These are phyloP conservation scores for Hirtodrosophila confusa DNA, from an alignment of 2,888 invertebrate species.

Conservation along the genomic window DNA sequence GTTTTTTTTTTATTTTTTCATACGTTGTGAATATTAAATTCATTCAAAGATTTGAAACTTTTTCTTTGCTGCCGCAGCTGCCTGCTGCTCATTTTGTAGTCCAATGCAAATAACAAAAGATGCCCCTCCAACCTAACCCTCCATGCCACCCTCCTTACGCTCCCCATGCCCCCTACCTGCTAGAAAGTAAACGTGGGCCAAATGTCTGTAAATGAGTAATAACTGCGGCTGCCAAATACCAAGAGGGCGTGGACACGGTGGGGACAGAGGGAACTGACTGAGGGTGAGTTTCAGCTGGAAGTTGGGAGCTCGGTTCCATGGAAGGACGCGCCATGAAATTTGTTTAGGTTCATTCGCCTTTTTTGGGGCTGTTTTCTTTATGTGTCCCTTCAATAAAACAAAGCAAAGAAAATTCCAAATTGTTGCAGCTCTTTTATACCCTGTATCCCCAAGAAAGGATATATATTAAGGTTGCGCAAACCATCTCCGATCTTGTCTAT, in stretches of 20 bases:
- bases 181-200: slow-evolving; percentile 28
- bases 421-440: slow-evolving; percentile 26
- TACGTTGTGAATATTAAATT: slow-evolving; percentile 66
- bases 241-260: not conserved
- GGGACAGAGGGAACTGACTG: not conserved
- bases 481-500: too few relatives aligned
- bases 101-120: slow-evolving; percentile 66
- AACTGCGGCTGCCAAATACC: slow-evolving; percentile 58
- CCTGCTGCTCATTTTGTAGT: slow-evolving; percentile 58
- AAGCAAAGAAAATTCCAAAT: slow-evolving; percentile 6
- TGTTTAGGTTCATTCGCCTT: slow-evolving; percentile 56
- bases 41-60: slow-evolving; percentile 67
- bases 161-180: too few relatives aligned
- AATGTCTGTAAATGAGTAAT: slow-evolving; percentile 73
- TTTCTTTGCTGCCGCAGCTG: slow-evolving; percentile 20
- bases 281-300: slow-evolving; percentile 9
- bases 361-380: slow-evolving; percentile 15
- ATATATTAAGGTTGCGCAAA: too few relatives aligned
- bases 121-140: not conserved
- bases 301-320: slow-evolving; percentile 23
- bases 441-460: too few relatives aligned
- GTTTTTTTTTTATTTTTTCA: slow-evolving; percentile 32
- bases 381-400: slow-evolving; percentile 5
- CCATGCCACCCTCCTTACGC: not conserved
- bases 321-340: slow-evolving; percentile 50